phyloP scores from a whole-genome alignment of 2,113 vertebrate species.

The Felis chaus region DNA sequence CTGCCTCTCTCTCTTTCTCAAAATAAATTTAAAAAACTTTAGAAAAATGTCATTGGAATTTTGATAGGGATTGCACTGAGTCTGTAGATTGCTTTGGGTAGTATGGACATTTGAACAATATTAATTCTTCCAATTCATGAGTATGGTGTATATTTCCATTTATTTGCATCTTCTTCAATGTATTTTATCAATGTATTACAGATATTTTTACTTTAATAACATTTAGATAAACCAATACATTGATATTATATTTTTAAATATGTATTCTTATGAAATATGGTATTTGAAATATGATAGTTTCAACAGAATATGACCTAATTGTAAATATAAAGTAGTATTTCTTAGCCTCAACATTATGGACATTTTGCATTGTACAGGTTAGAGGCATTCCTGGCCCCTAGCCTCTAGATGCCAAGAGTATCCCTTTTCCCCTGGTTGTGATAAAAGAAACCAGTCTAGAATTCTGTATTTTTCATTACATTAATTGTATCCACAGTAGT shows the following conservation, averaged over 20 bases:
- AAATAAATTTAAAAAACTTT: no score
- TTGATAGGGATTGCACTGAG: not conserved
- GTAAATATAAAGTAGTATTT: not conserved
- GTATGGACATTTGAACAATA: not conserved
- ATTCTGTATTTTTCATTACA: not conserved
- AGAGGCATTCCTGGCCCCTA: accelerated
- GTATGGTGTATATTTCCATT: not conserved
- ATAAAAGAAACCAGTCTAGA: not conserved
- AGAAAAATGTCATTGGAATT: not conserved
- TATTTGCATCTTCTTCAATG: not conserved
- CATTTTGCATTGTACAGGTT: not conserved
- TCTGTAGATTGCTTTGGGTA: not conserved
- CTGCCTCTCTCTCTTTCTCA: no score
- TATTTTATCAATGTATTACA: not conserved
- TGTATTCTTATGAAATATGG: not conserved
- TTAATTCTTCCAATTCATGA: not conserved
- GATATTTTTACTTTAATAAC: not conserved
- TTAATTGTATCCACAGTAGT: not conserved
- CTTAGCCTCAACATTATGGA: not conserved
- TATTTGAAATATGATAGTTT: not conserved
- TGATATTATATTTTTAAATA: not conserved
- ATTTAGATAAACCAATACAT: not conserved
- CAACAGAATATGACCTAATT: not conserved
- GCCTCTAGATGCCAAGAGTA: accelerated
- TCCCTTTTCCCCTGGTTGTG: accelerated